Base-by-base conservation (phyloP, 2,113 vertebrate species). In the human region DNA sequence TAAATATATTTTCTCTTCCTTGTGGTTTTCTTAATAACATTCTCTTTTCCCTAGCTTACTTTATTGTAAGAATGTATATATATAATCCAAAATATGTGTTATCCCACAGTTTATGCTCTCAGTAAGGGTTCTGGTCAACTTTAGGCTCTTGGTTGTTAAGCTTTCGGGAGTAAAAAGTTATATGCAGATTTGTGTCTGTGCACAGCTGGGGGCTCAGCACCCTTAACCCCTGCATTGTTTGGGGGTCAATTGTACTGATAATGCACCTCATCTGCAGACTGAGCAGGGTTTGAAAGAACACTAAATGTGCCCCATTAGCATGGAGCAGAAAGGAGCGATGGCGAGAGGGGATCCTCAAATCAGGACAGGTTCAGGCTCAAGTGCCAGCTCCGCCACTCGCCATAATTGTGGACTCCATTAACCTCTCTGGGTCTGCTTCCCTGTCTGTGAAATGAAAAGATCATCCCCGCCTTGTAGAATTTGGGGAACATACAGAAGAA, bases 131-230 rank as follows among this genome's bases (percentile, higher is more conserved):
- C 73, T 13, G 13, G 25, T 27, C 73, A 43, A 14, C 23, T 8
- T 40, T 45, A 27, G 40, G 40, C 40, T 27, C 16, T 13, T 75
- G 23, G 40, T 43, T 7, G 40, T 45, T 75, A 75, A 13, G 23
- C 27, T 75, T 45, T 3, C 40, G 40, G 73, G 40, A 45, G 40
- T 8, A 13, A 27, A 75, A 75, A 8, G 40, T 45, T 45, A 43
- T 75, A 45, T 2, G 3, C 25, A 40, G 23, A 27, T 75, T 75
- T 75, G 25, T 40, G 40, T 20, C 70, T 72, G n/a, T 22, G n/a
- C 10, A 0, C 11, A 0, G 61, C 11, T 2, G 27, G 35, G 17
- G 18, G 18, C 4, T 72, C n/a, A 22, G 70, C 9, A 2, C 8
- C 70, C 70, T 20, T 72, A 72, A 40, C 38, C n/a, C 70, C 32